Base-by-base conservation (phyloP, 2,888 invertebrate species). In the Athalia rosae region DNA sequence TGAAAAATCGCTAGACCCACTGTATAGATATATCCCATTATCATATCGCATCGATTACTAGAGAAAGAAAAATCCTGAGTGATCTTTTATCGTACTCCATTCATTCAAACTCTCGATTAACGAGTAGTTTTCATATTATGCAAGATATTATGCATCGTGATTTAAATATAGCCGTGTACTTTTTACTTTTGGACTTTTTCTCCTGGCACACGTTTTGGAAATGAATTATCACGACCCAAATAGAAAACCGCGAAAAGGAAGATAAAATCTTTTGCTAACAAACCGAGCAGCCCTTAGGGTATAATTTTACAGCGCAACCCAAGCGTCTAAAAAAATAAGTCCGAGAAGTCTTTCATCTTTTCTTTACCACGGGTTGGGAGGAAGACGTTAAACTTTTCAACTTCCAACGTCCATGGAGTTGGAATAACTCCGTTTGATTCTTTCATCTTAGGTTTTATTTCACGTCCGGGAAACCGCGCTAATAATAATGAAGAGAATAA, bases 201-300 rank as follows among this genome's bases (percentile, higher is more conserved):
- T 66, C 11, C 67, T 67, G 67, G 67, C 67, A 67, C 53, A 50
- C 9, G 50, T 47, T 15, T 67, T 67, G 67, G 11, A 67, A 67
- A 67, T 28, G 67, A 28, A 67, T 67, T 67, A 67, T 67, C 67
- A 28, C 48, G n/a, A 67, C 50, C 28, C 28, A 67, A 67, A 67
- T 67, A 50, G 50, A 67, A 15, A 45, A 8, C 6, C 8, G 15
- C 28, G 3, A 43, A 13, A 43, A 63, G 63, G 4, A 4, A 15
- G 64, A 64, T 64, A 64, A 48, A 9, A 64, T 64, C 64, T 53
- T 53, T 53, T n/a, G 53, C 5, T 15, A 47, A 11, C 47, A 15
- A 3, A 63, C 4, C 4, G 7, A 45, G 45, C 11, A 41, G 41
- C 43, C 63, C 43, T 63, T 50, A 50, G 11, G 50, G 59, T 15